A percentile compares a stretch with the other conserved stretches of the same genome.
These are phyloP conservation scores for Pampusana beccarii DNA, from an alignment of 2,113 vertebrate genomes.

Conservation along the genomic window DNA sequence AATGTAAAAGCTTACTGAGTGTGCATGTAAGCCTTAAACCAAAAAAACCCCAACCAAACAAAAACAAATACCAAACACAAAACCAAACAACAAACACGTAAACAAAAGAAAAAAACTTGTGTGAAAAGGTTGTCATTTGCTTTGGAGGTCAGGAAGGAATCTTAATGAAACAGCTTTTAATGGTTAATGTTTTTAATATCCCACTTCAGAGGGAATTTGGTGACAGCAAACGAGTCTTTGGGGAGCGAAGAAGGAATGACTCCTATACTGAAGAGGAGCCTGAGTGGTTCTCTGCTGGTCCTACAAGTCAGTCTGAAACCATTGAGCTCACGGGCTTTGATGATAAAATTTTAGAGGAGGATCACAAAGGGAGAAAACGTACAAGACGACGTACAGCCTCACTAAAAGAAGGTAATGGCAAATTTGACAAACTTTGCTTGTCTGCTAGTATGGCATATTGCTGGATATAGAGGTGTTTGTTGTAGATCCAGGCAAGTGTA, in stretches of 20 bases:
- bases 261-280: slow-evolving; percentile 97
- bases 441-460: accelerated
- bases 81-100: too few species aligned
- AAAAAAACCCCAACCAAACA: neutral
- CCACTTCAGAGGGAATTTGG: slow-evolving; percentile 89
- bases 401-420: slow-evolving; percentile 85
- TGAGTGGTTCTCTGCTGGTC: slow-evolving; percentile 97
- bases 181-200: neutral
- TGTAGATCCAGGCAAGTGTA: neutral
- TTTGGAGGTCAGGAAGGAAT: neutral
- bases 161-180: neutral
- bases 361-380: slow-evolving; percentile 88
- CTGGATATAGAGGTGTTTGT: neutral
- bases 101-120: neutral
- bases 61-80: too few species aligned
- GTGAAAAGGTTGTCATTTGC: neutral
- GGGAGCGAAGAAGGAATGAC: slow-evolving; percentile 94
- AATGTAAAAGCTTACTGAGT: neutral
- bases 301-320: slow-evolving; percentile 98
- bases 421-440: neutral
- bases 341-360: slow-evolving; percentile 94
- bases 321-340: slow-evolving; percentile 98
- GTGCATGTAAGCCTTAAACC: neutral
- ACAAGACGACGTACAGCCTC: slow-evolving; percentile 84
- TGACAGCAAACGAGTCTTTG: slow-evolving; percentile 92